Percentiles rank a stretch among this genome's conserved stretches.
These are phyloP conservation scores for Philotrypesis tridentata DNA, from an alignment of 1,140 invertebrate species.

Conservation along the genomic window DNA sequence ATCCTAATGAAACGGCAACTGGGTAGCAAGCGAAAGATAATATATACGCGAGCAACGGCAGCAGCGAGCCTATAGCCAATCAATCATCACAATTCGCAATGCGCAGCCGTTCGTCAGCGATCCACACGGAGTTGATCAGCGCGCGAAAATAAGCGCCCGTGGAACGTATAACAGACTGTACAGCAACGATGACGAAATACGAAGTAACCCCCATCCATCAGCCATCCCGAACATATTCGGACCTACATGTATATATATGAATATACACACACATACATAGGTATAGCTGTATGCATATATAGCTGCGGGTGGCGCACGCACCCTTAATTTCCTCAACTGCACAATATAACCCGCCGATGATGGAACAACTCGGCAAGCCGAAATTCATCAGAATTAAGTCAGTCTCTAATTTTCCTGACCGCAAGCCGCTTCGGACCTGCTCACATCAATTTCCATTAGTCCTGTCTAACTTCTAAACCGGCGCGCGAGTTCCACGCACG, in stretches of 20 bases:
- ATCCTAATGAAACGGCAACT: background rate
- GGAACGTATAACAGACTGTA: too few species aligned
- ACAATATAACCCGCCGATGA: background rate
- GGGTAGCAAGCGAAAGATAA: background rate
- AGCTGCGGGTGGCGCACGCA: too few species aligned
- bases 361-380: background rate
- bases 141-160: background rate
- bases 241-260: too few species aligned
- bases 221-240: too few species aligned
- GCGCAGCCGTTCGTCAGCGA: background rate
- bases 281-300: too few species aligned
- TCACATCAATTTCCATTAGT: conserved; percentile 49
- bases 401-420: conserved; percentile 29
- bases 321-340: conserved; percentile 29
- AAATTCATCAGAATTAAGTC: conserved; percentile 50
- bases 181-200: background rate
- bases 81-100: background rate
- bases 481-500: background rate
- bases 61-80: background rate
- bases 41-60: background rate
- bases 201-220: background rate
- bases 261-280: background rate
- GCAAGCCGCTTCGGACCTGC: conserved; percentile 15
- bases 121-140: background rate
- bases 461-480: conserved; percentile 29